Evolutionary conservation across 2,888 invertebrate species (phyloP).

Genomic region (Chrysotoxum bicinctum): DNA sequence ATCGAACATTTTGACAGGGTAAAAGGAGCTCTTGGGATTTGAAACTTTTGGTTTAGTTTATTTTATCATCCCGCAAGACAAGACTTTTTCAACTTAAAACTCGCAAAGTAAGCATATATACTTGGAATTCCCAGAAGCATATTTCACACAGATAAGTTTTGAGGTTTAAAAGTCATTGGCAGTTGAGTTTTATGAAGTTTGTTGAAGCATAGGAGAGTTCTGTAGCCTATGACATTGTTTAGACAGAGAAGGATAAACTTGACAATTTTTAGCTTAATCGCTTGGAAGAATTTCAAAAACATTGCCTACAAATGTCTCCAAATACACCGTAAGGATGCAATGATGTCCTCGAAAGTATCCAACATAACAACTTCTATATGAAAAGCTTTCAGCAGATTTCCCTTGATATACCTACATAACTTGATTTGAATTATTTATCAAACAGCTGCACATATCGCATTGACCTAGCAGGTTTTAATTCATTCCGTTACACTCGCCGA

Average conservation of each 20-base stretch:
- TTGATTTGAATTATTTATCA: background rate
- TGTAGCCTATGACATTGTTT: background rate
- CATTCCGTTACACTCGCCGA: background rate
- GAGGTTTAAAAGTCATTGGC: background rate
- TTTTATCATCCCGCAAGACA: slow-evolving; percentile 7
- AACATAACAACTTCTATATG: too few species aligned
- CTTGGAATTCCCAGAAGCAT: slow-evolving; percentile 13
- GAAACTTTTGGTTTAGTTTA: slow-evolving; percentile 10
- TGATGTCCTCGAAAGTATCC: background rate
- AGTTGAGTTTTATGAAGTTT: background rate
- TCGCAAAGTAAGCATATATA: background rate
- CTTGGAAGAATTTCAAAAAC: background rate
- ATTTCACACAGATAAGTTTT: slow-evolving; percentile 2
- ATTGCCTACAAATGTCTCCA: background rate
- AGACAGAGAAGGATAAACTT: background rate
- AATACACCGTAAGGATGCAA: background rate
- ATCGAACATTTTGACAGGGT: slow-evolving; percentile 7
- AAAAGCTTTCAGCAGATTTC: background rate
- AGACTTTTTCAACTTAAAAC: slow-evolving; percentile 13
- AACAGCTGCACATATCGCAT: background rate
- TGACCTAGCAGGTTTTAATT: background rate
- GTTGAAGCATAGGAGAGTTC: background rate
- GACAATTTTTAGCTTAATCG: background rate
- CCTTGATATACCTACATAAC: background rate
- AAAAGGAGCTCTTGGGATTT: background rate